Conservation (phyloP, 2,113 vertebrate species). For the Atrichornis clamosus region DNA sequence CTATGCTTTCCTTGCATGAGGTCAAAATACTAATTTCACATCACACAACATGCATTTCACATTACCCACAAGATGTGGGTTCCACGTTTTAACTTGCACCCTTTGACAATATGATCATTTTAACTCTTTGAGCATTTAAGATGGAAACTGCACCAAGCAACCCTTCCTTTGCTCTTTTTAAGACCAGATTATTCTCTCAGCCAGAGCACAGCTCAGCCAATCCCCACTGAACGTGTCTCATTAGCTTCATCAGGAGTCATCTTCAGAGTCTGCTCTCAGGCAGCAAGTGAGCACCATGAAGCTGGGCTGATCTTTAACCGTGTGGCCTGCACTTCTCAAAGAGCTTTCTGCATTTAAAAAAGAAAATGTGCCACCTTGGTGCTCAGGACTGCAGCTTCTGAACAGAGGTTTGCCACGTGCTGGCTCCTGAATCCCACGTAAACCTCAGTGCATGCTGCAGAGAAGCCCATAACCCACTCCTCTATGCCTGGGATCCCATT, state of each 20-base stretch:
- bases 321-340: not conserved
- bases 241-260: not conserved
- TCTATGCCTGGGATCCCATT: not conserved
- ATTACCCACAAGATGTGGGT: too few relatives aligned
- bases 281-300: not conserved
- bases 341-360: not conserved
- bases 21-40: not conserved
- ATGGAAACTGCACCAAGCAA: not conserved
- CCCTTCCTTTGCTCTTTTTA: not conserved
- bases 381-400: not conserved
- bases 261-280: not conserved
- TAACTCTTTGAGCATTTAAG: not conserved
- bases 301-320: not conserved
- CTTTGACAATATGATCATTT: not conserved
- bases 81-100: not conserved
- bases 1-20: not conserved
- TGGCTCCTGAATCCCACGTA: rapidly evolving
- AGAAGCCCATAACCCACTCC: not conserved
- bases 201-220: not conserved
- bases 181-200: not conserved
- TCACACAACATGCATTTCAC: not conserved
- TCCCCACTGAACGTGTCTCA: not conserved
- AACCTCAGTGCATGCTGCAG: not conserved
- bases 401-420: not conserved
- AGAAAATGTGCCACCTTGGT: not conserved